A percentile compares a stretch with the other conserved stretches of the same genome.
phyloP scores from a whole-genome alignment of 2,797 vertebrate species.

The Sebastes matsubarae region DNA sequence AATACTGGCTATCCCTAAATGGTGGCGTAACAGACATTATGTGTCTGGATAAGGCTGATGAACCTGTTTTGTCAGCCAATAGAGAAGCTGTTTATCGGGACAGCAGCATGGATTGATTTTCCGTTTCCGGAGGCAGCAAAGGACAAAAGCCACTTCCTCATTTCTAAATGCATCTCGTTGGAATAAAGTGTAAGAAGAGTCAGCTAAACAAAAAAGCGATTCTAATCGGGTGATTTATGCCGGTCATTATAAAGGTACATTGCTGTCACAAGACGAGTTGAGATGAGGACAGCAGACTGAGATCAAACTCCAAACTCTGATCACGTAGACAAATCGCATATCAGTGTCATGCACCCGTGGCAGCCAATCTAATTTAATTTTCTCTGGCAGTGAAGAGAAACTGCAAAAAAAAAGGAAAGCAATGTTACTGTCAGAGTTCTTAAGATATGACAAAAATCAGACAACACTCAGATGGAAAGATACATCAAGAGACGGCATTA shows the following conservation, averaged over 20 bases:
- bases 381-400: constrained; percentile 13
- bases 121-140: constrained; percentile 26
- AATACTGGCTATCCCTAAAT: not conserved
- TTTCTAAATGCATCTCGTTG: constrained; percentile 27
- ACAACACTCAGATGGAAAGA: not conserved
- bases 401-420: not conserved
- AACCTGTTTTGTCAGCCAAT: constrained; percentile 13
- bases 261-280: constrained; percentile 5
- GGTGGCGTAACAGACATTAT: not conserved
- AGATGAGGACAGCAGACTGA: constrained; percentile 26
- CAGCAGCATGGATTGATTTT: constrained; percentile 48
- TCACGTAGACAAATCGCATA: constrained; percentile 23
- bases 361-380: constrained; percentile 41
- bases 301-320: constrained; percentile 39
- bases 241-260: constrained; percentile 20
- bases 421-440: not conserved
- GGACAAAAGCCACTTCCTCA: constrained; percentile 44
- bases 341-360: constrained; percentile 20
- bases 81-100: constrained; percentile 27
- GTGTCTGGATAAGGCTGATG: not conserved
- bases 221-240: constrained; percentile 44
- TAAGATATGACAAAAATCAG: not conserved
- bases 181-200: constrained; percentile 25
- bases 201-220: constrained; percentile 21
- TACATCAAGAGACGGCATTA: not conserved